Evolutionary conservation across 2,888 invertebrate species (phyloP).

Genomic region (Craniophora ligustri): DNA sequence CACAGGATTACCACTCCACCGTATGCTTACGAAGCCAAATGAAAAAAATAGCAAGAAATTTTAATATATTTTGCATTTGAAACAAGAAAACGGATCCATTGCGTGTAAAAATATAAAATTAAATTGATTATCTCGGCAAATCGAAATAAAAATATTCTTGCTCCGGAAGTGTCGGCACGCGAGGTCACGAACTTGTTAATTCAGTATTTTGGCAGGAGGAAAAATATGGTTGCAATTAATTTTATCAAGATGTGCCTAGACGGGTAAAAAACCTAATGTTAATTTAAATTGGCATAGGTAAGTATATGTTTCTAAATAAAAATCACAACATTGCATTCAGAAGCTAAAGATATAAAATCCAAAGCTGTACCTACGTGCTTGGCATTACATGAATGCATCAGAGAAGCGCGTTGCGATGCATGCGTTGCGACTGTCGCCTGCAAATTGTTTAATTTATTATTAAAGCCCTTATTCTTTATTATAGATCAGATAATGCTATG

Average conservation of each 20-base stretch:
- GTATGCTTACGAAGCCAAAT: slow-evolving; percentile 11
- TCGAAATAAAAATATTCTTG: slow-evolving; percentile 24
- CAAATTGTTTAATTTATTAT: slow-evolving; percentile 54
- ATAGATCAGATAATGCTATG: slow-evolving; percentile 71
- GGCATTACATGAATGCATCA: slow-evolving; percentile 41
- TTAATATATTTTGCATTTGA: slow-evolving; percentile 18
- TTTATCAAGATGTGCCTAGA: slow-evolving; percentile 32
- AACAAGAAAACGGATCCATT: slow-evolving; percentile 30
- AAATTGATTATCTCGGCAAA: slow-evolving; percentile 35
- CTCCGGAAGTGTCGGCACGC: slow-evolving; percentile 51
- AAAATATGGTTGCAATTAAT: slow-evolving; percentile 38
- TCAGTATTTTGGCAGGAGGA: slow-evolving; percentile 42
- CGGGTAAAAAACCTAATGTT: slow-evolving; percentile 22
- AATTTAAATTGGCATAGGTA: slow-evolving; percentile 18
- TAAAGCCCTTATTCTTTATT: slow-evolving; percentile 68
- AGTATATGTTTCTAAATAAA: slow-evolving; percentile 16
- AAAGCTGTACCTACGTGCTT: slow-evolving; percentile 26
- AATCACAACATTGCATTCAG: slow-evolving; percentile 15
- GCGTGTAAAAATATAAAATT: slow-evolving; percentile 32
- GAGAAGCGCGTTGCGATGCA: slow-evolving; percentile 34
- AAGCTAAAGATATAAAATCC: slow-evolving; percentile 42
- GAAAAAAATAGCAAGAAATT: slow-evolving; percentile 15
- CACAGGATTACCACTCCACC: slow-evolving; percentile 11
- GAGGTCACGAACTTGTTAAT: slow-evolving; percentile 51
- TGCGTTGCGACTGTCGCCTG: slow-evolving; percentile 43